A percentile compares a stretch with the other conserved stretches of the same genome.
Evolutionary conservation across 1,140 invertebrate genomes (phyloP).

Genomic region (Macrobrachium nipponense): DNA sequence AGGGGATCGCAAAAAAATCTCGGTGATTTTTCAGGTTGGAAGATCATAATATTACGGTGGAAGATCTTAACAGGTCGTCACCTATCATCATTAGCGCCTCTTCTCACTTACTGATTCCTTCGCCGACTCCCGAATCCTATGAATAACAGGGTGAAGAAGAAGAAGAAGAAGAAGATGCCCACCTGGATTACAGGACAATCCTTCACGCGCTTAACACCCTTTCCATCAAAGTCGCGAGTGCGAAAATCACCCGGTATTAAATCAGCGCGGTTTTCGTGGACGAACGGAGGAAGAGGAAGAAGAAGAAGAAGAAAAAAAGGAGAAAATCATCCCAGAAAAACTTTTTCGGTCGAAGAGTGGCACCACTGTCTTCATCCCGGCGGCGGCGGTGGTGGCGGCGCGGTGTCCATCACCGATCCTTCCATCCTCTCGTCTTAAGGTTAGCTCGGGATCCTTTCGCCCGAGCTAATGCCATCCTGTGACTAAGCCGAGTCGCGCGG

Average conservation of each 20-base stretch:
- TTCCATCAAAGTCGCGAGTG: slow-evolving; percentile 14
- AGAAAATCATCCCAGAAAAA: slow-evolving; percentile 25
- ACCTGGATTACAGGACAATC: no score
- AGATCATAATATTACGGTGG: no score
- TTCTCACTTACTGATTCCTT: slow-evolving; percentile 33
- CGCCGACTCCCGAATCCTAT: slow-evolving; percentile 24
- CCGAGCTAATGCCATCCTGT: slow-evolving; percentile 41
- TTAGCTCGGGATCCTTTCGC: background rate
- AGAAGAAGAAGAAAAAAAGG: slow-evolving; percentile 16
- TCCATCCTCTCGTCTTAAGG: slow-evolving; percentile 42
- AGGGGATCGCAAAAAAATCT: slow-evolving; percentile 1
- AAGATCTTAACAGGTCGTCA: slow-evolving; percentile 13
- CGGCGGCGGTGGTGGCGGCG: no score
- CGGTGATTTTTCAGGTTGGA: no score
- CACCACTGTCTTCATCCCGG: slow-evolving; percentile 43
- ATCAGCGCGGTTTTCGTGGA: no score
- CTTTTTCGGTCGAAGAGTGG: slow-evolving; percentile 31
- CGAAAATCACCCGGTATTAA: slow-evolving; percentile 1
- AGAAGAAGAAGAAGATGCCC: no score
- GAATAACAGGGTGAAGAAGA: slow-evolving; percentile 11
- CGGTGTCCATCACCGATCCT: slow-evolving; percentile 49
- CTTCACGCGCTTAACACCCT: background rate
- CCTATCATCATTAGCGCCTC: slow-evolving; percentile 52
- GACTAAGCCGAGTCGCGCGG: background rate
- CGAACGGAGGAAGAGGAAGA: background rate